phyloP scores from a whole-genome alignment of 2,113 vertebrate species.

The Procapra przewalskii region DNA sequence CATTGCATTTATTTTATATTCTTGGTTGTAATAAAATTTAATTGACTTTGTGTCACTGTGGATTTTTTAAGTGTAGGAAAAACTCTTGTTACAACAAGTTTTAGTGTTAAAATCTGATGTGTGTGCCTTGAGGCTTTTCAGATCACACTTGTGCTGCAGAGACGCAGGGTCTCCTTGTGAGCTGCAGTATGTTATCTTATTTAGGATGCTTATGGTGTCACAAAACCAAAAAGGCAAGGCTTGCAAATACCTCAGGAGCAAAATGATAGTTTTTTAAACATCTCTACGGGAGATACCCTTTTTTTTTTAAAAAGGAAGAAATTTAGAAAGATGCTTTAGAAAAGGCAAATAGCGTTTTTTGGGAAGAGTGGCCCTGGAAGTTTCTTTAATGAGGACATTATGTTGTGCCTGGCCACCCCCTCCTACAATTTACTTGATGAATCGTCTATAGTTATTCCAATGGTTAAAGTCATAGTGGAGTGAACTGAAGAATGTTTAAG shows the following conservation, averaged over 20 bases:
- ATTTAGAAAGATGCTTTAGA: conserved; percentile 56
- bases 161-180: conserved; percentile 40
- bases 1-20: conserved; percentile 95
- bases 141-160: conserved; percentile 23
- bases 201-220: conserved; percentile 56
- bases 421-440: neutral
- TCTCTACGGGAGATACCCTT: conserved; percentile 29
- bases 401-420: neutral
- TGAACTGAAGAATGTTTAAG: neutral
- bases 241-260: conserved; percentile 56
- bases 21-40: conserved; percentile 93
- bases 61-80: conserved; percentile 74
- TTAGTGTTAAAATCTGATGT: conserved; percentile 69
- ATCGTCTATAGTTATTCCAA: neutral
- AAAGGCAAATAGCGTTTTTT: conserved; percentile 28
- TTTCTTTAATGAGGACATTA: neutral
- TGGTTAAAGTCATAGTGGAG: neutral
- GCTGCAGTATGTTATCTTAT: conserved; percentile 54
- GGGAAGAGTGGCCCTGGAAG: neutral
- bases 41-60: conserved; percentile 86
- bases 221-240: conserved; percentile 64
- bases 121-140: conserved; percentile 41
- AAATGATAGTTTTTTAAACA: conserved; percentile 62
- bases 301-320: neutral
- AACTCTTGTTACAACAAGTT: conserved; percentile 75